phyloP scores from a whole-genome alignment of 2,113 vertebrate genomes.

The Channa maculata region DNA sequence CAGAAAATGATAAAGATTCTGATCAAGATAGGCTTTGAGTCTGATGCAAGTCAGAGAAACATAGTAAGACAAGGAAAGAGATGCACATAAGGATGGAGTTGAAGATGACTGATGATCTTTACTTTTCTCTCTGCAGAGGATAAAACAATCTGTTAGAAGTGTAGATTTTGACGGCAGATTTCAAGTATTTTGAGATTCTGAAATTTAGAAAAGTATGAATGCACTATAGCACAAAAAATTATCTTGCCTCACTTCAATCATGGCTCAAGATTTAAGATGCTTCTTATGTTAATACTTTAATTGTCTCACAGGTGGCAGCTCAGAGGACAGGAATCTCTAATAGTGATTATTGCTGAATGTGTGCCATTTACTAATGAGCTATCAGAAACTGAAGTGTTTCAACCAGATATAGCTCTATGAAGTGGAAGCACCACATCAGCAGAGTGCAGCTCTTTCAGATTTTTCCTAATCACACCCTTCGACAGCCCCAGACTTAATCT shows the following conservation, averaged over 20 bases:
- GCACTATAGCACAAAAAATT: not conserved
- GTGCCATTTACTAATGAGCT: constrained; percentile 48
- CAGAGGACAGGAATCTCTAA: constrained; percentile 15
- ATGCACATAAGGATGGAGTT: constrained; percentile 7
- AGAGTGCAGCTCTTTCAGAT: constrained; percentile 25
- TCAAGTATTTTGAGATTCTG: constrained; percentile 5
- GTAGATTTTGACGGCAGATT: constrained; percentile 14
- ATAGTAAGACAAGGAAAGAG: constrained; percentile 10
- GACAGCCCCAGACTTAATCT: constrained; percentile 33
- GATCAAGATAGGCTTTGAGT: constrained; percentile 6
- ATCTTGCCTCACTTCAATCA: not conserved
- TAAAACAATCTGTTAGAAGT: constrained; percentile 17
- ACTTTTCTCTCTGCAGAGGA: constrained; percentile 18
- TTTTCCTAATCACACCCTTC: constrained; percentile 26
- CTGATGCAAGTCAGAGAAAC: constrained; percentile 41
- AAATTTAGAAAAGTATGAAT: constrained; percentile 7
- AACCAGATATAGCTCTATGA: constrained; percentile 43
- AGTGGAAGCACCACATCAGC: constrained; percentile 52
- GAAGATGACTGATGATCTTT: constrained; percentile 39
- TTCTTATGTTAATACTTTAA: constrained; percentile 22
- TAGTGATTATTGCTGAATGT: constrained; percentile 23
- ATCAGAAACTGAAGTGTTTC: constrained; percentile 33
- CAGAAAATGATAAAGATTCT: constrained; percentile 16
- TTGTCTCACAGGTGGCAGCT: constrained; percentile 28
- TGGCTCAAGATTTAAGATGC: constrained; percentile 10